These are phyloP conservation scores for Lucilia sericata DNA, from an alignment of 1,140 invertebrate species.

Conservation along the genomic window DNA sequence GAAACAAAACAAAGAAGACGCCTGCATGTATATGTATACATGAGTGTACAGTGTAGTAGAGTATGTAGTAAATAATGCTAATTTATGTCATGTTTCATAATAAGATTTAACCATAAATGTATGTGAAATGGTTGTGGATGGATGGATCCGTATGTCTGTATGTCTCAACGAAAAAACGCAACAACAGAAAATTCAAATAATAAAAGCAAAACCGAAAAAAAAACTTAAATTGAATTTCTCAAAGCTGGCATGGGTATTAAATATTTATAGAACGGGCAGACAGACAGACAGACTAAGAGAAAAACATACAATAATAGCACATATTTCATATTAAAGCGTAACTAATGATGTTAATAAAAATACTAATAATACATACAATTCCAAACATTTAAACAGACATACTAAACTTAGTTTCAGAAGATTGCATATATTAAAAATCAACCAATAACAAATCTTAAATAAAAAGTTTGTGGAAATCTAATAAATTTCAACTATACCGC, in stretches of 20 bases:
- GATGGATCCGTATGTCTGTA: background rate
- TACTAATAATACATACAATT: constrained; percentile 27
- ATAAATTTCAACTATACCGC: constrained; percentile 7
- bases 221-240: constrained; percentile 15
- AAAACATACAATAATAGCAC: background rate
- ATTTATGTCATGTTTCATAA: constrained; percentile 44
- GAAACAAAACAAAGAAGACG: constrained; percentile 35
- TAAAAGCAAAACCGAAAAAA: background rate
- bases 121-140: background rate
- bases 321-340: constrained; percentile 26
- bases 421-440: constrained; percentile 24
- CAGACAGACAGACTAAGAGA: background rate
- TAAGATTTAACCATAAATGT: constrained; percentile 39
- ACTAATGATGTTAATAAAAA: constrained; percentile 37
- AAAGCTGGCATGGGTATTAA: background rate
- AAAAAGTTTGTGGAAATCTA: background rate
- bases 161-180: background rate
- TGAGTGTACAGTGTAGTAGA: too few relatives aligned
- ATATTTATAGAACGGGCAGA: background rate
- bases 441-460: background rate
- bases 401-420: background rate
- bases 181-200: constrained; percentile 1
- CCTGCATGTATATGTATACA: background rate
- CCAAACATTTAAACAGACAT: background rate
- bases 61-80: constrained; percentile 41